Conservation (phyloP, 2,797 vertebrate species). For the Lepilemur septentrionalis region DNA sequence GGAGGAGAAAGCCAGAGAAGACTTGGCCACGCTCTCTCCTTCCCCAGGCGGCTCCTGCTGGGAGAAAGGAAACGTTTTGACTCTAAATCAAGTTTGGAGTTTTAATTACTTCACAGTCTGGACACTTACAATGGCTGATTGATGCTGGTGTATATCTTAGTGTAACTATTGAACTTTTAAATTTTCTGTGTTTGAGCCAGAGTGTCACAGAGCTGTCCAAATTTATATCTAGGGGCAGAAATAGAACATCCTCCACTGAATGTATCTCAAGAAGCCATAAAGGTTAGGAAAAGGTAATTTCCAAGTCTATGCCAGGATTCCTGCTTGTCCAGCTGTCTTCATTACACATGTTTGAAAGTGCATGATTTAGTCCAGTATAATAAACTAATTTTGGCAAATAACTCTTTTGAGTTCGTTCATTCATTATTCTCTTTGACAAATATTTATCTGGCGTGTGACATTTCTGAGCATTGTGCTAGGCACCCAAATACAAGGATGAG, state of each 20-base stretch:
- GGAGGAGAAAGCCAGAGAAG: background rate
- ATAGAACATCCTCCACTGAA: background rate
- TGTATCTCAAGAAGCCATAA: background rate
- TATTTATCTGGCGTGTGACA: background rate
- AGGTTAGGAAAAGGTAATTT: background rate
- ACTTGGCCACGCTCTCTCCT: background rate
- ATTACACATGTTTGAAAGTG: background rate
- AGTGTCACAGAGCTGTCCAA: background rate
- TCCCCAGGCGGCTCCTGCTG: background rate
- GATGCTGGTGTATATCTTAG: background rate
- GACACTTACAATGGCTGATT: too few species aligned
- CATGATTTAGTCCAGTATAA: background rate
- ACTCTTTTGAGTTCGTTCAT: background rate
- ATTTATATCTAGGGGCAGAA: background rate
- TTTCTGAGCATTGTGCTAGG: background rate
- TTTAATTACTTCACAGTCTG: background rate
- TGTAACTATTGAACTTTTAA: background rate
- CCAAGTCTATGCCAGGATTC: background rate
- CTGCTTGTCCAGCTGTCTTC: background rate
- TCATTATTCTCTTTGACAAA: background rate
- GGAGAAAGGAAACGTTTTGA: background rate
- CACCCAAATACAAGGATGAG: fast-evolving
- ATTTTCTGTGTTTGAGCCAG: background rate
- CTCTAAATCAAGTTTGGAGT: background rate
- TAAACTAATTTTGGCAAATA: background rate